phyloP scores from a whole-genome alignment of 2,888 invertebrate genomes.

The Plagodis pulveraria region DNA sequence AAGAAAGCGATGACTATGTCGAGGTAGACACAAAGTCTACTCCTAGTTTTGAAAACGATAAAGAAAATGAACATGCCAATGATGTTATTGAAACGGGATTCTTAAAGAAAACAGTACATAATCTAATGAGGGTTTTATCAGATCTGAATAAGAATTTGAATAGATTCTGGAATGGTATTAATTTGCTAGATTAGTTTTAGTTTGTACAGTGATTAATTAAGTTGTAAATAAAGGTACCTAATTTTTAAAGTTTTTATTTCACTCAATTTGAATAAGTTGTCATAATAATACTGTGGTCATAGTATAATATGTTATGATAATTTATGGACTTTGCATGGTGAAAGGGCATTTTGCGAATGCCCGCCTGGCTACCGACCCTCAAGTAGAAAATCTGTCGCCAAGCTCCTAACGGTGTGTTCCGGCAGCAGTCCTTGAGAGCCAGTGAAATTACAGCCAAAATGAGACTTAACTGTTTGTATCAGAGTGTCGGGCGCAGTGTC shows the following conservation, averaged over 20 bases:
- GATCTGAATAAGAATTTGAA: conserved; percentile 71
- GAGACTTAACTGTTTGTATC: too few species aligned
- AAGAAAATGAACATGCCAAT: conserved; percentile 52
- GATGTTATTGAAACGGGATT: conserved; percentile 46
- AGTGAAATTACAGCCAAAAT: too few species aligned
- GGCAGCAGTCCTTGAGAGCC: too few species aligned
- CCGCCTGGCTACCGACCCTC: too few species aligned
- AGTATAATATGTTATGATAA: too few species aligned
- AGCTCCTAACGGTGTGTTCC: too few species aligned
- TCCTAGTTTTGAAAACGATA: conserved; percentile 43
- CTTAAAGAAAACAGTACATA: conserved; percentile 61
- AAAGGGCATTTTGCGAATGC: too few species aligned
- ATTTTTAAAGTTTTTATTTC: neutral
- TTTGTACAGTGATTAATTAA: conserved; percentile 43
- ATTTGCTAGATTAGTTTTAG: conserved; percentile 50
- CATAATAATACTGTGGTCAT: too few species aligned
- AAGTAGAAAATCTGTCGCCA: too few species aligned
- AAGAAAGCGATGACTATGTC: conserved; percentile 40
- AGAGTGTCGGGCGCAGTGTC: too few species aligned
- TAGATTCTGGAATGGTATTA: conserved; percentile 64
- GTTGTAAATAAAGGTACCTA: conserved; percentile 28
- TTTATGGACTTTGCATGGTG: too few species aligned
- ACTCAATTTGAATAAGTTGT: too few species aligned
- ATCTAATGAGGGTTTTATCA: conserved; percentile 56
- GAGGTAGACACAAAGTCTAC: conserved; percentile 37